Evolutionary conservation across 2,888 invertebrate species (phyloP).

Genomic region (Rugalucina vietnamica): DNA sequence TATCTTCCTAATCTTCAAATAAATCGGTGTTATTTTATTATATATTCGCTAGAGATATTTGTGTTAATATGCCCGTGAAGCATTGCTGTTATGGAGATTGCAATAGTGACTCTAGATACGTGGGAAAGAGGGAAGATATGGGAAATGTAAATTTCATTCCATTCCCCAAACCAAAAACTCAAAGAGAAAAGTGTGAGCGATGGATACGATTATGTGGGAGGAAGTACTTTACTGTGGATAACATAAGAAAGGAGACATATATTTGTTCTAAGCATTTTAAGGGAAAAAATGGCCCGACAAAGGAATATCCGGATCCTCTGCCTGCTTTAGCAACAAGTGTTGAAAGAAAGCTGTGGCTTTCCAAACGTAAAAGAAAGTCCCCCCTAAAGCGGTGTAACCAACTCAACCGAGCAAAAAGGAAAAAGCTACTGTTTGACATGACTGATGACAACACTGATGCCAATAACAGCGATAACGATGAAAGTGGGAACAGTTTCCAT

Average conservation of each 20-base stretch:
- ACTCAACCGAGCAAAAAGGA: background rate
- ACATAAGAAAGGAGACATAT: slow-evolving; percentile 29
- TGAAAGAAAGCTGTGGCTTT: background rate
- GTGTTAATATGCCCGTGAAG: background rate
- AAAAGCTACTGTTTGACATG: background rate
- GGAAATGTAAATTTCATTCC: slow-evolving; percentile 6
- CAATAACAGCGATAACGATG: background rate
- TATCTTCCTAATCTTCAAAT: background rate
- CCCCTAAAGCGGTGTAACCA: background rate
- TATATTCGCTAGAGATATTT: too few relatives aligned
- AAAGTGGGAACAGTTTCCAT: too few relatives aligned
- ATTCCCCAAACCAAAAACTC: slow-evolving; percentile 1
- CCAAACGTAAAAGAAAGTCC: background rate
- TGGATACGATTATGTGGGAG: slow-evolving; percentile 26
- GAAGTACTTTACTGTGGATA: background rate
- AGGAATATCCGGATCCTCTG: slow-evolving; percentile 25
- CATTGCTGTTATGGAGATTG: slow-evolving; percentile 26
- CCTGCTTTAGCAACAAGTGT: slow-evolving; percentile 11
- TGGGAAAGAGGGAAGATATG: background rate
- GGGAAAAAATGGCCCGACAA: slow-evolving; percentile 25
- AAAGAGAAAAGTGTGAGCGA: slow-evolving; percentile 6
- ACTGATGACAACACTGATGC: background rate
- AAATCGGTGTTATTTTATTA: too few relatives aligned
- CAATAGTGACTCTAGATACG: slow-evolving; percentile 17
- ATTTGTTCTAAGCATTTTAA: slow-evolving; percentile 41